Base-by-base conservation (phyloP, 2,888 invertebrate species). In the Drosophila subsilvestris region DNA sequence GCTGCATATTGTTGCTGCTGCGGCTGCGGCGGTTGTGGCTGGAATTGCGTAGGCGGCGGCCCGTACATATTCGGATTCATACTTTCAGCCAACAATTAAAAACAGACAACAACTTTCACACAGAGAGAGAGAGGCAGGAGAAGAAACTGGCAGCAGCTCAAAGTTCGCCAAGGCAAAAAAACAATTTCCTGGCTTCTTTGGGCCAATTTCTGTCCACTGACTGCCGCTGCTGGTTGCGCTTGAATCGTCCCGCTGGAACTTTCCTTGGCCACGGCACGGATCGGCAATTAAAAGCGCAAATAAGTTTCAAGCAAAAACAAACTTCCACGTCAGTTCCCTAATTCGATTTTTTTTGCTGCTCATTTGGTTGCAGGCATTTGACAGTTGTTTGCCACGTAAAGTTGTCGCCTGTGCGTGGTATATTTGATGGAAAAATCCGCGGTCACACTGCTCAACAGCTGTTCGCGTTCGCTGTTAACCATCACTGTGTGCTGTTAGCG, bases 41-140 rank as follows among this genome's bases (percentile, higher is more conserved):
- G 85, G 61, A 88, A 89, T 72, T 89, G 89, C 60, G 81, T 83
- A 63, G 91, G 91, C 75, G 92, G 92, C 17, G 89, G 89, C 71
- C 91, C 91, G 69, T 91, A 91, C 68, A 90, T 79, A 72, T 91
- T 91, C 22, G 91, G 90, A 79, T 91, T 92, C 89, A 90, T 90
- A 7, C 37, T 25, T 14, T 51, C 8, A 10, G 51, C 18, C 17
- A n/a, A 18, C 18, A 37, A 29, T n/a, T 48, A 20, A 53, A 53
- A 44, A 44, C 59, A 10, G 29, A 51, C 60, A 72, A 77, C 75
- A 78, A 86, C 88, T 86, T 86, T 86, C 84, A 86, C 85, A 71
- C 70, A 63, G 22, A 59, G 42, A n/a, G 44, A 42, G 25, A 25
- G 25, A 25, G 5, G 22, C 9, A 27, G 27, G 32, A 37, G 32